Percentiles rank a stretch among this genome's conserved stretches.
These are phyloP conservation scores for Anadara kagoshimensis DNA, from an alignment of 1,140 invertebrate genomes.

Conservation along the genomic window DNA sequence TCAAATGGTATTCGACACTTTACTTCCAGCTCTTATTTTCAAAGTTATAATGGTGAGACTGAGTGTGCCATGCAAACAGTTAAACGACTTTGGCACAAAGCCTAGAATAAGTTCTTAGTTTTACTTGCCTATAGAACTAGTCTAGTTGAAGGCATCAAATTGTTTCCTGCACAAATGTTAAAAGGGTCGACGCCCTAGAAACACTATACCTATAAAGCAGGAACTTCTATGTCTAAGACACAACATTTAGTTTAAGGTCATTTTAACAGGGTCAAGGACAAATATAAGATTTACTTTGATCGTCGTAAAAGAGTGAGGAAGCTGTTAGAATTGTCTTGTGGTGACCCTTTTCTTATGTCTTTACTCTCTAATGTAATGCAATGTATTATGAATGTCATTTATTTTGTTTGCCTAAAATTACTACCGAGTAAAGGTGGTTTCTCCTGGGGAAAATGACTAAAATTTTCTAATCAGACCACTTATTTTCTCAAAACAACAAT, in stretches of 20 bases:
- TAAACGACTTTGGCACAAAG: conserved; percentile 42
- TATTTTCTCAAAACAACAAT: no score
- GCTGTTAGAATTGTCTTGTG: no score
- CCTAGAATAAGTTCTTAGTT: conserved; percentile 34
- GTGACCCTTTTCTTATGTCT: no score
- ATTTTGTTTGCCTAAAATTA: no score
- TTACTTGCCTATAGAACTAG: conserved; percentile 46
- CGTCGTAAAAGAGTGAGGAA: no score
- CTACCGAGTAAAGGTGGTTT: no score
- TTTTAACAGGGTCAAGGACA: conserved; percentile 27
- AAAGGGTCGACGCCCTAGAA: conserved; percentile 42
- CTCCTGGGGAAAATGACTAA: no score
- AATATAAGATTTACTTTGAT: conserved; percentile 28
- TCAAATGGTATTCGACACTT: conserved; percentile 39
- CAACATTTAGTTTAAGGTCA: background rate
- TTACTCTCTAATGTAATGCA: no score
- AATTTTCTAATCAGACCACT: no score
- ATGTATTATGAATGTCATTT: no score
- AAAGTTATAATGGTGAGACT: conserved; percentile 40
- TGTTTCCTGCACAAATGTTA: conserved; percentile 42
- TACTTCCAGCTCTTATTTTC: conserved; percentile 42
- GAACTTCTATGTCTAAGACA: conserved; percentile 25
- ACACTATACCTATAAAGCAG: conserved; percentile 32
- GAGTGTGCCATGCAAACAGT: conserved; percentile 49
- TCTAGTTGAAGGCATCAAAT: conserved; percentile 27